phyloP scores from a whole-genome alignment of 1,140 invertebrate genomes.

The Potamilus streckersoni region DNA sequence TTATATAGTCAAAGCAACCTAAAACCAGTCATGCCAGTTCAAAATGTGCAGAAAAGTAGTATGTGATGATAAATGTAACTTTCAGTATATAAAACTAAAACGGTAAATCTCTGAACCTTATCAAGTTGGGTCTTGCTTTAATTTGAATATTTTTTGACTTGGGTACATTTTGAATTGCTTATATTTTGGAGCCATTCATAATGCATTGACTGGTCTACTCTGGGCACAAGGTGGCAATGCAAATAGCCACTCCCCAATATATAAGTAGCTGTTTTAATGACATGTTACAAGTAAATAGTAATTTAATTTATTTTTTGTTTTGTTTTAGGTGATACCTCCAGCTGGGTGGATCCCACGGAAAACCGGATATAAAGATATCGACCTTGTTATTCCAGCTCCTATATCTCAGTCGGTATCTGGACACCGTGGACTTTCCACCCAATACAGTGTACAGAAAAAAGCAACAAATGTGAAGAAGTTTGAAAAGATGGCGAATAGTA shows the following conservation, averaged over 20 bases:
- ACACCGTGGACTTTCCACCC: constrained; percentile 94
- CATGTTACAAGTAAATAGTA: not conserved
- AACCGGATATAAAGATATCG: constrained; percentile 82
- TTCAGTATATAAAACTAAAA: too few species aligned
- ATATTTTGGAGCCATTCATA: too few species aligned
- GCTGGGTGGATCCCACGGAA: constrained; percentile 91
- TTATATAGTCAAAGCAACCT: too few species aligned
- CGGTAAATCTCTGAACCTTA: too few species aligned
- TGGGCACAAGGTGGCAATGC: too few species aligned
- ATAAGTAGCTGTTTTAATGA: not conserved
- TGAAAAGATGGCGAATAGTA: constrained; percentile 80
- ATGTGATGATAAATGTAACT: too few species aligned
- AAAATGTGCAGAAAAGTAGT: too few species aligned
- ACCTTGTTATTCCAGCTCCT: constrained; percentile 89
- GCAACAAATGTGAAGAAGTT: constrained; percentile 92
- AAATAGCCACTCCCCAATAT: not conserved
- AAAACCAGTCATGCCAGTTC: too few species aligned
- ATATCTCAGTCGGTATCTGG: constrained; percentile 90
- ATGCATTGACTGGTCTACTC: too few species aligned
- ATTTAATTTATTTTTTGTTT: not conserved
- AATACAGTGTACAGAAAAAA: constrained; percentile 92
- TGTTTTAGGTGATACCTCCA: constrained; percentile 85
- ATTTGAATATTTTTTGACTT: too few species aligned
- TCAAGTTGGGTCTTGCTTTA: too few species aligned
- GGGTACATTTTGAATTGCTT: too few species aligned